Base-by-base conservation (phyloP, 2,888 invertebrate species). In the Caenorhabditis angaria region DNA sequence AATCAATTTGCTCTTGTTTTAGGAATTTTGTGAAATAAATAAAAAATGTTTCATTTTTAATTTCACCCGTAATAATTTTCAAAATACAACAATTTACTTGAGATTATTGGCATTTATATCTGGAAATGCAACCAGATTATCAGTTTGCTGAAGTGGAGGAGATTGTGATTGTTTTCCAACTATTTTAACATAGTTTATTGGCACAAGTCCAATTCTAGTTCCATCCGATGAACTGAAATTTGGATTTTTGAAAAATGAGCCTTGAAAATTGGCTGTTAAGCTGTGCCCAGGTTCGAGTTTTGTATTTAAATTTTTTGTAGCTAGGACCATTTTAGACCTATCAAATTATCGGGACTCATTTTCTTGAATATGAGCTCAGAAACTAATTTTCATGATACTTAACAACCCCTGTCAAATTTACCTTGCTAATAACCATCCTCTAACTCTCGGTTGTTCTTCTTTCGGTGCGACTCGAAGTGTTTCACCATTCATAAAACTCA, bases 401-500 rank as follows among this genome's bases (percentile, higher is more conserved):
- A 22, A 50, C 3, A 50, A 22, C 18, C 3, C 35, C 2, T 14
- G 41, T 41, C 4, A 50, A n/a, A 22, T 56, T 18, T 41, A 85
- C 84, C 85, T 88, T 0, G 89, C 91, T 63, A 91, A 79, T 10
- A 91, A 87, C 91, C 91, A 91, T 41, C 89, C 90, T 72, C 89
- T 87, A 8, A 90, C 85, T 73, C 88, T 87, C 3, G 92, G 91
- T 88, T 97, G 96, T 27, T 94, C 90, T 77, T 92, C 92, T 87
- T 89, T 89, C 0, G 96, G 95, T 0, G 96, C 96, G 12, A 97
- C 89, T 65, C 91, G 90, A 6, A 97, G 88, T 41, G 91, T 91
- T 85, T 95, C 93, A 76, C 94, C 94, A 62, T 91, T 90, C 76
- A 90, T 90, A 85, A 97, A 91, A 75, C 92, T 91, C 32, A 97